These are phyloP conservation scores for Drosophila kohkoa DNA, from an alignment of 1,140 invertebrate genomes.

Conservation along the genomic window DNA sequence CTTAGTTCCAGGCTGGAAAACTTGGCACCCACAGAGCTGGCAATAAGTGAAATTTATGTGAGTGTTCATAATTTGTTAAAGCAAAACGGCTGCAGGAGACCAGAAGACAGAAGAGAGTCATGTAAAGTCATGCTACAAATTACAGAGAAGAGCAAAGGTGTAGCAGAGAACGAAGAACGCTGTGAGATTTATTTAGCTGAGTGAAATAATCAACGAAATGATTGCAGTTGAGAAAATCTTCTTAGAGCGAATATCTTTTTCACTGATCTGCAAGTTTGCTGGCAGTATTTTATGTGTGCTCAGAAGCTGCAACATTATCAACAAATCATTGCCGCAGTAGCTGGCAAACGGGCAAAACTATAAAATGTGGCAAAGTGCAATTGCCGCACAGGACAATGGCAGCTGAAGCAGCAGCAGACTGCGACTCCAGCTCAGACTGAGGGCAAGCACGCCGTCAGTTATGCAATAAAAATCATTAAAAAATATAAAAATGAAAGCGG, in stretches of 20 bases:
- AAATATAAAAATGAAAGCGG: slow-evolving; percentile 81
- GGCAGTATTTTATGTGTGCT: slow-evolving; percentile 5
- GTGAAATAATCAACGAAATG: slow-evolving; percentile 2
- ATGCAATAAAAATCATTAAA: slow-evolving; percentile 84
- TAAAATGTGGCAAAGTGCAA: slow-evolving; percentile 83
- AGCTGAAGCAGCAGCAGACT: slow-evolving; percentile 2
- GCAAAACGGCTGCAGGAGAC: slow-evolving; percentile 43
- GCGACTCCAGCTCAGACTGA: not conserved
- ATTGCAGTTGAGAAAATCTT: not conserved
- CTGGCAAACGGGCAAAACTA: slow-evolving; percentile 37
- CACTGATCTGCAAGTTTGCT: slow-evolving; percentile 19
- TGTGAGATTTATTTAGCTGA: not conserved
- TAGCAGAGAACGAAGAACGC: too few species aligned
- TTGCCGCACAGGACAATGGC: slow-evolving; percentile 57
- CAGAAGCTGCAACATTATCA: slow-evolving; percentile 25
- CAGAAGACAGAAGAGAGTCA: slow-evolving; percentile 2
- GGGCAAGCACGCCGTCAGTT: slow-evolving; percentile 55
- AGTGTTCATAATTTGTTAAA: slow-evolving; percentile 75
- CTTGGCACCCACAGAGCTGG: slow-evolving; percentile 52
- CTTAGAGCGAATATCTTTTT: not conserved
- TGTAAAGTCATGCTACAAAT: slow-evolving; percentile 15
- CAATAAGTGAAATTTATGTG: slow-evolving; percentile 77
- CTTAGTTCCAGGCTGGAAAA: slow-evolving; percentile 18
- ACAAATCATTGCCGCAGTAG: slow-evolving; percentile 52
- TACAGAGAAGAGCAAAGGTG: too few species aligned